Conservation (phyloP, 2,113 vertebrate species). For the Ranitomeya variabilis region DNA sequence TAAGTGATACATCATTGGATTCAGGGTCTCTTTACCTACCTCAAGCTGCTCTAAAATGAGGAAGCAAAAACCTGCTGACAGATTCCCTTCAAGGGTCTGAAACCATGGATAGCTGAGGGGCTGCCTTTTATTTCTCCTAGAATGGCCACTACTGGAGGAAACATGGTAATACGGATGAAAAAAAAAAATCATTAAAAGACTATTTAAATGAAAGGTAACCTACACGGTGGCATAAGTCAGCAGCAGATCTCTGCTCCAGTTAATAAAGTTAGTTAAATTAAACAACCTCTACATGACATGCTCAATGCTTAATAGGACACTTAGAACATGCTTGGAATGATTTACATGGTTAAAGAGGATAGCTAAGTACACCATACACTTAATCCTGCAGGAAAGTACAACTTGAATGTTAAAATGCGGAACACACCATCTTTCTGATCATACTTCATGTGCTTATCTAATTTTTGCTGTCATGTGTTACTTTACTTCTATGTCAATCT, state of each 20-base stretch:
- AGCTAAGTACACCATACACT: neutral
- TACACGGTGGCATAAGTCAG: neutral
- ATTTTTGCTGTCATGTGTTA: constrained; percentile 18
- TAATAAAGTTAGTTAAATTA: neutral
- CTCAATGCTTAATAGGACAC: neutral
- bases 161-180: neutral
- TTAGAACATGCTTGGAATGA: too few species aligned
- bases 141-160: neutral
- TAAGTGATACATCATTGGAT: too few species aligned
- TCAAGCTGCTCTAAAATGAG: too few species aligned
- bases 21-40: too few species aligned
- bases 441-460: neutral
- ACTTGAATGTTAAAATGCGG: neutral
- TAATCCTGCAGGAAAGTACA: neutral
- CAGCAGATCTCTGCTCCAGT: neutral
- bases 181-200: neutral
- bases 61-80: too few species aligned
- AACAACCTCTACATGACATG: too few species aligned
- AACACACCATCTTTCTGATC: neutral
- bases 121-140: neutral
- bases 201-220: neutral
- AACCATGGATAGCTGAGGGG: neutral
- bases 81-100: neutral
- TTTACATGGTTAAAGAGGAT: neutral
- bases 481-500: constrained; percentile 9